Base-by-base conservation (phyloP, 1,140 invertebrate genomes). In the Drosophila parvula region DNA sequence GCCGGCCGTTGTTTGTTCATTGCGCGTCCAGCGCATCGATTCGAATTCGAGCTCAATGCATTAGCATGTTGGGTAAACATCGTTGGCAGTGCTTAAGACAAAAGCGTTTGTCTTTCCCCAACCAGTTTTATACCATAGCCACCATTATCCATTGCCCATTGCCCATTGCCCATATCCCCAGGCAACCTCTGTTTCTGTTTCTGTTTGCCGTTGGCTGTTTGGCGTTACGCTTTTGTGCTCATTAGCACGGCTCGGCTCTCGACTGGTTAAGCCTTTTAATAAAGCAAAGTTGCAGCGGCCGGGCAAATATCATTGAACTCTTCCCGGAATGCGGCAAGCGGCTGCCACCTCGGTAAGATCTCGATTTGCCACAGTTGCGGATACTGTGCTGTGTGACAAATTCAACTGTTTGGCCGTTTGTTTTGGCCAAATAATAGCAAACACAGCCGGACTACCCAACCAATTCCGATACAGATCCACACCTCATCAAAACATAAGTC, bases 221-320 rank as follows among this genome's bases (percentile, higher is more conserved):
- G 59, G 71, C 80, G 88, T 90, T 90, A 90, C 80, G 88, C 88
- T 90, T 90, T 90, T 88, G 78, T 78, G 78, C 88, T 90, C 88
- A 90, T 90, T 90, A 90, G 88, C 88, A 90, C 62, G 43, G 55
- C 41, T 38, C 30, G n/a, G 32, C 59, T 60, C 85, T 90, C 70
- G 61, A 86, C 79, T 81, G 69, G 79, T 91, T 91, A 91, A 91
- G 90, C 90, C 90, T 91, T 91, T 91, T 91, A 91, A 91, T 91
- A 90, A 91, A 86, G 90, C 80, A 91, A 91, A 90, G 79, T 43
- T 78, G 53, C 50, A 67, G 34, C 68, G 44, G 32, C 28, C 36
- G 45, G 64, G 81, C 79, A 90, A 90, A 90, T 82, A 68, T 53
- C 86, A 82, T 78, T 88, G 80, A 89, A 88, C 83, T 83, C 63